Conservation (phyloP, 2,113 vertebrate species). For the Delphinapterus leucas region DNA sequence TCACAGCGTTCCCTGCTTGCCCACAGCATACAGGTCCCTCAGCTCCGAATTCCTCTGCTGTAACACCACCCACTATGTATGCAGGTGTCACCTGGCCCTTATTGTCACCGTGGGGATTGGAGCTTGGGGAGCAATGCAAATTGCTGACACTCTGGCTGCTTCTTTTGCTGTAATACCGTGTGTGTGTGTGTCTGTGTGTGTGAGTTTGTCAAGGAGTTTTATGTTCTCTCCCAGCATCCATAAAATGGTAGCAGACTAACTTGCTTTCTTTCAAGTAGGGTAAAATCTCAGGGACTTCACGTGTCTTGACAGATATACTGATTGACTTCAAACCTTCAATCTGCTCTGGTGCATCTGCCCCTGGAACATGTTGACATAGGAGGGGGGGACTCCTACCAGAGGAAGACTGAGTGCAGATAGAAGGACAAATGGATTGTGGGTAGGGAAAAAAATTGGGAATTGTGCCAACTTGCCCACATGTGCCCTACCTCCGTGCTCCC, state of each 20-base stretch:
- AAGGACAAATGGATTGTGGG: not conserved
- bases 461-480: not conserved
- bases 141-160: not conserved
- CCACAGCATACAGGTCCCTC: not conserved
- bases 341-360: not conserved
- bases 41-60: not conserved
- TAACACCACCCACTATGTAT: not conserved
- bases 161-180: not conserved
- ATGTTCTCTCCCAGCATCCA: not conserved
- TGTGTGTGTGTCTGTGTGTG: not conserved
- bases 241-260: not conserved
- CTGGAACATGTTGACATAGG: not conserved
- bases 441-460: not conserved
- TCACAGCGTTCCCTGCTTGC: not conserved
- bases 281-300: not conserved
- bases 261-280: not conserved
- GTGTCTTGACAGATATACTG: not conserved
- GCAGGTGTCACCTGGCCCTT: not conserved
- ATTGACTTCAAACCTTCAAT: not conserved
- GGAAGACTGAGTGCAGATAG: not conserved
- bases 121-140: not conserved
- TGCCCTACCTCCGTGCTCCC: not conserved
- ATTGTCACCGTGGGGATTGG: not conserved
- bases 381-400: accelerated
- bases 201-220: not conserved